Percentiles rank a stretch among this genome's conserved stretches.
phyloP scores from a whole-genome alignment of 2,113 vertebrate species.

The Ptilonorhynchus violaceus region DNA sequence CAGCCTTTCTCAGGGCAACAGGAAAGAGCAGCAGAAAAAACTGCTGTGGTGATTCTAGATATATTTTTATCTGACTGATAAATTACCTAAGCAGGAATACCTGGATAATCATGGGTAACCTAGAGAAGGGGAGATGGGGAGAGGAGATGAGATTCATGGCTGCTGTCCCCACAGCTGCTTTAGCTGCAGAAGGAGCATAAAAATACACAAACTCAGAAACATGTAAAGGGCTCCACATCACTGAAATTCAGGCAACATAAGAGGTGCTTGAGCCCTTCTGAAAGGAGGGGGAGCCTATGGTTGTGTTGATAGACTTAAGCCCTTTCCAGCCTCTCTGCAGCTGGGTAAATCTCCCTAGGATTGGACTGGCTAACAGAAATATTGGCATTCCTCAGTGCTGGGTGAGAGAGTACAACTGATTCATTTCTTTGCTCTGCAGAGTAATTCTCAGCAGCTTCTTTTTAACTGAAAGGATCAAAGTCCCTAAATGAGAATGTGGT shows the following conservation, averaged over 20 bases:
- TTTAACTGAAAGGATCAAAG: slow-evolving; percentile 68
- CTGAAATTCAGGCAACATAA: neutral
- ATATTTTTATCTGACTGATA: neutral
- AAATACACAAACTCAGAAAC: neutral
- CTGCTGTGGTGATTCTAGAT: neutral
- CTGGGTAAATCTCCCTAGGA: slow-evolving; percentile 59
- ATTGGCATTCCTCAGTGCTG: slow-evolving; percentile 55
- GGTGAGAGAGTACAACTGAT: slow-evolving; percentile 52
- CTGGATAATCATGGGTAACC: neutral
- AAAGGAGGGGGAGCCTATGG: neutral
- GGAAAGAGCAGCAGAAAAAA: neutral
- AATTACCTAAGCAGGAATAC: neutral
- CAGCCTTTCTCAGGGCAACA: neutral
- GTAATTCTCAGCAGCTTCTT: slow-evolving; percentile 61
- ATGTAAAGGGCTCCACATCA: neutral
- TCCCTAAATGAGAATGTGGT: slow-evolving; percentile 47
- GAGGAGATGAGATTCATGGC: rapidly evolving
- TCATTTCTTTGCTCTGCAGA: slow-evolving; percentile 55
- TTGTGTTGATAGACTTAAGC: slow-evolving; percentile 55
- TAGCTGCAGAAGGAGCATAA: neutral
- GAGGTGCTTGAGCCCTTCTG: slow-evolving; percentile 22
- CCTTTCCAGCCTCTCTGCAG: slow-evolving; percentile 49
- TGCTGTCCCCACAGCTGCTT: neutral
- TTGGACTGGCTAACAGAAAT: slow-evolving; percentile 58
- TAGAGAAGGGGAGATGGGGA: neutral